phyloP scores from a whole-genome alignment of 2,797 vertebrate genomes.

The Ispidina lecontei region DNA sequence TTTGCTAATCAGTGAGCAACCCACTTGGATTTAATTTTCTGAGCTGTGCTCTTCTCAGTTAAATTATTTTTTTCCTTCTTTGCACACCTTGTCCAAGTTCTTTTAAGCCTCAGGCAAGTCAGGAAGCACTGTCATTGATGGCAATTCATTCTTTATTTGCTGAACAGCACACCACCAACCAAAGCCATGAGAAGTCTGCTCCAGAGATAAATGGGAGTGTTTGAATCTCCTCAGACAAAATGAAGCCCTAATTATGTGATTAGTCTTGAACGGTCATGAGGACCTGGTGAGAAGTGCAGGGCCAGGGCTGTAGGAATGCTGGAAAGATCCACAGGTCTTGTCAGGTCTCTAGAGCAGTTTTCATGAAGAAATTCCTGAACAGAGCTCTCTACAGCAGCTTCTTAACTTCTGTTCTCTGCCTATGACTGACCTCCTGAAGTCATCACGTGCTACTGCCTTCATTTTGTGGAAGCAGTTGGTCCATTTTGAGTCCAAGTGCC shows the following conservation, averaged over 20 bases:
- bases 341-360: not conserved
- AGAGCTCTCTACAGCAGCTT: not conserved
- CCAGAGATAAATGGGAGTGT: not conserved
- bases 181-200: not conserved
- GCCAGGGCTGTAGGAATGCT: not conserved
- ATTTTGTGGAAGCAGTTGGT: not conserved
- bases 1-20: not conserved
- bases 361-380: not conserved
- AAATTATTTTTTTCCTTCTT: not conserved
- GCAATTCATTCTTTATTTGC: not conserved
- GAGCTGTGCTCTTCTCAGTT: not conserved
- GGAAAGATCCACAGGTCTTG: not conserved
- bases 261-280: fast-evolving
- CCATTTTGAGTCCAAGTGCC: not conserved
- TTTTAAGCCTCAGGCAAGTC: not conserved
- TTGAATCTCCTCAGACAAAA: not conserved
- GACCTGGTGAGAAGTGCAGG: not conserved
- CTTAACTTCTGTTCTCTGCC: not conserved
- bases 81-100: not conserved
- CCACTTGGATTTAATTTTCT: not conserved
- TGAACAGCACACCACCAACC: not conserved
- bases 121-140: not conserved
- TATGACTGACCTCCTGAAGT: no score
- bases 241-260: fast-evolving
- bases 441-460: fast-evolving